These are phyloP conservation scores for Microcebus griseorufus DNA, from an alignment of 2,113 vertebrate genomes.

Conservation along the genomic window DNA sequence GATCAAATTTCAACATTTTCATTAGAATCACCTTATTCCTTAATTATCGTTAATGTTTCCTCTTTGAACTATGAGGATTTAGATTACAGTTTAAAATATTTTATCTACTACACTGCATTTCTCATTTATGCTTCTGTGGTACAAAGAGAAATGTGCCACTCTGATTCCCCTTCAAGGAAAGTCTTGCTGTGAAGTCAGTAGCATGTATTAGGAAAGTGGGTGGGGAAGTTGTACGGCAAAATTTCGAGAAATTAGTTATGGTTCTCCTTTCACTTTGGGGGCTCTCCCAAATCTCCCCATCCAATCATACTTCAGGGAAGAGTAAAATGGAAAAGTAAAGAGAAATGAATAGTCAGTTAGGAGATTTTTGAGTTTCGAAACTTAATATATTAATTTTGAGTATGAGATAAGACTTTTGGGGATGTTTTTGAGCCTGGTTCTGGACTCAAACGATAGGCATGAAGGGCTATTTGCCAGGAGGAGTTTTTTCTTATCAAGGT, in stretches of 20 bases:
- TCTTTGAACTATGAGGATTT: neutral
- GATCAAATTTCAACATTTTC: neutral
- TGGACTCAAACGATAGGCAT: neutral
- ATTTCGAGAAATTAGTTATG: neutral
- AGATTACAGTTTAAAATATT: neutral
- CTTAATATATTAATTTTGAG: neutral
- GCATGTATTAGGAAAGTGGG: too few species aligned
- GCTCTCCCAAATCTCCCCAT: neutral
- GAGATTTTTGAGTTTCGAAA: neutral
- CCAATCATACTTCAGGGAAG: neutral
- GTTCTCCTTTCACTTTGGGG: neutral
- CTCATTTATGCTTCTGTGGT: neutral
- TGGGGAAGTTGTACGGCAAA: accelerated
- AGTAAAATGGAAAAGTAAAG: neutral
- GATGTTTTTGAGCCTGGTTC: neutral
- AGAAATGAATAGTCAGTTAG: neutral
- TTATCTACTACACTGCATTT: neutral
- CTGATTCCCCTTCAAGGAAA: neutral
- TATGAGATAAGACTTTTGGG: neutral
- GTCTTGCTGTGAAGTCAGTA: neutral
- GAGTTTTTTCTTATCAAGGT: neutral
- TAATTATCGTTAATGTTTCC: neutral
- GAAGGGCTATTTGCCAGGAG: neutral
- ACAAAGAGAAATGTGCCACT: neutral
- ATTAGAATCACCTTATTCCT: neutral